Evolutionary conservation across 2,113 vertebrate species (phyloP).

Genomic region (Pungitius pungitius): DNA sequence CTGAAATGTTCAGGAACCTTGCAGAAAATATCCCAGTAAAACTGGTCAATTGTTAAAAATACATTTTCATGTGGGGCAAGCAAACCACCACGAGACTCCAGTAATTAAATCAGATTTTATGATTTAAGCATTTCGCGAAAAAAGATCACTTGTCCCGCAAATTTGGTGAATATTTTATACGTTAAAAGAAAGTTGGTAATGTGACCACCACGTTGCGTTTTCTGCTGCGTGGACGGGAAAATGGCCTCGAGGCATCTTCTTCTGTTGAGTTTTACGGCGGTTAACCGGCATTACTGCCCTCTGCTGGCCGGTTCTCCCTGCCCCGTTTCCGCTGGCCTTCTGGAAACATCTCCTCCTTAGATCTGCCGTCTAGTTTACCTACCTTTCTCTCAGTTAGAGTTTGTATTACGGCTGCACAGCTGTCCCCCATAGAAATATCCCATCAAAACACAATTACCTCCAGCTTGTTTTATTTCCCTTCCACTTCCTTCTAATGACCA

Average conservation of each 20-base stretch:
- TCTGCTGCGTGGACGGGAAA: not conserved
- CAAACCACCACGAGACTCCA: not conserved
- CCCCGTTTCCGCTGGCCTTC: constrained; percentile 38
- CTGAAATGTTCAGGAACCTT: not conserved
- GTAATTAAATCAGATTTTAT: not conserved
- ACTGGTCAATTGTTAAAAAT: not conserved
- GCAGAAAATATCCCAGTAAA: not conserved
- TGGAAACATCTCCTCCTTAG: constrained; percentile 66
- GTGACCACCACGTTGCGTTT: not conserved
- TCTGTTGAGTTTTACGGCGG: not conserved
- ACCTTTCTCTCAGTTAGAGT: constrained; percentile 34
- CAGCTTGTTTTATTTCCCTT: not conserved
- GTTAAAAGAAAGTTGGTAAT: not conserved
- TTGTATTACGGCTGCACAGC: constrained; percentile 30
- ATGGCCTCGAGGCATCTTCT: not conserved
- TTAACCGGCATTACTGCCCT: not conserved
- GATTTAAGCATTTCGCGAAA: not conserved
- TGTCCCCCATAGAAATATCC: constrained; percentile 5
- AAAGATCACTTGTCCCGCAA: not conserved
- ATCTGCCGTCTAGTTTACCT: constrained; percentile 45
- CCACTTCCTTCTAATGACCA: not conserved
- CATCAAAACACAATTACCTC: constrained; percentile 10
- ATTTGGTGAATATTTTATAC: not conserved
- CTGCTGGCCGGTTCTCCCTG: not conserved
- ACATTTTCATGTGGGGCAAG: not conserved